A percentile compares a stretch with the other conserved stretches of the same genome.
Evolutionary conservation across 23 tunicate genomes (phyloP).

Genomic region (Halocynthia roretzi): DNA sequence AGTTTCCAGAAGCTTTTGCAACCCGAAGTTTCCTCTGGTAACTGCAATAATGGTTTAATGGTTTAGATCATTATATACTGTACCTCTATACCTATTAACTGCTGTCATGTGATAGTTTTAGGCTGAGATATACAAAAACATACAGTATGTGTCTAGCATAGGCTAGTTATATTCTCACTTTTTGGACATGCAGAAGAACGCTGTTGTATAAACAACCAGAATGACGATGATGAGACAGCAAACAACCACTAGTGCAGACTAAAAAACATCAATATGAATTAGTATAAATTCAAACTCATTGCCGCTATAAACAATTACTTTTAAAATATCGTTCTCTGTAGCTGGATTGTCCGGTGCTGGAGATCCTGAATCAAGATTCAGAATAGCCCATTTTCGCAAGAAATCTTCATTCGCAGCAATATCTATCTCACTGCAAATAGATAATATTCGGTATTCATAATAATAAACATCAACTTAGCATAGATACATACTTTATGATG

Average conservation of each 20-base stretch:
- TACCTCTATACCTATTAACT: no score
- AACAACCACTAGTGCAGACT: no score
- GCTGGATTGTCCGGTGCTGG: not conserved
- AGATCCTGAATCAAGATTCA: not conserved
- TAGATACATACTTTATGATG: conserved; percentile 33
- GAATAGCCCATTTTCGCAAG: not conserved
- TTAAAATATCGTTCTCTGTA: conserved; percentile 7
- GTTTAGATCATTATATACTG: not conserved
- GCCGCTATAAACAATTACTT: not conserved
- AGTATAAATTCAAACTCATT: not conserved
- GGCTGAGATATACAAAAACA: no score
- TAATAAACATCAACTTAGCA: not conserved
- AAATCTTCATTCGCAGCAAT: not conserved
- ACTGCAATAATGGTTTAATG: not conserved
- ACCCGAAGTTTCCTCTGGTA: conserved; percentile 5
- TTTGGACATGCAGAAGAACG: conserved; percentile 39
- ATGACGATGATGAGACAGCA: conserved; percentile 18
- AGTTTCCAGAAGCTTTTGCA: not conserved
- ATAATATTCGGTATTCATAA: not conserved
- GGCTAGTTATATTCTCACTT: conserved; percentile 11
- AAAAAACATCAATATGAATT: no score
- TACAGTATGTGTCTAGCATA: no score
- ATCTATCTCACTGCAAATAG: not conserved
- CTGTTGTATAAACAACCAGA: conserved; percentile 29
- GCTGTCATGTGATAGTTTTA: no score